Base-by-base conservation (phyloP, 92 coral and sea anemone genomes). In the Paramuricea clavata region DNA sequence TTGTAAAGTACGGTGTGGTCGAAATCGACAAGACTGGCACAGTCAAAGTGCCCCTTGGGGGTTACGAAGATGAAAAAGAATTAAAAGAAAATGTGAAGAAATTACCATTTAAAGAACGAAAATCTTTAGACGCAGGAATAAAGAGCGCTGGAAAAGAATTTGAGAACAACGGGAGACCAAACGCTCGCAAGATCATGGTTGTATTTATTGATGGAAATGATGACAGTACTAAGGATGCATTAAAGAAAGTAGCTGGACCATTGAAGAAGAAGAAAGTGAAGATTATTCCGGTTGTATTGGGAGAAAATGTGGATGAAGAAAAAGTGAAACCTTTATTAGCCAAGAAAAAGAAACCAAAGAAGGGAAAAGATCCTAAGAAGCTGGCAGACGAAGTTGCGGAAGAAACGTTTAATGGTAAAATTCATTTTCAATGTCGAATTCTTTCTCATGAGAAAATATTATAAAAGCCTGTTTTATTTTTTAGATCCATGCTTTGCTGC, bases 381-480 rank as follows among this genome's bases (percentile, higher is more conserved):
- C 59, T 94, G 31, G 94, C 91, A 56, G 92, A 94, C 23, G 74
- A 86, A 43, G 83, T 96, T 23, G 91, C 93, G 81, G 94, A 86
- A 47, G 93, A 87, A 27, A 86, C 92, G 15, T 70, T 94, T 23
- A 79, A 94, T 83, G 96, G 99, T 94, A 73, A 88, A 89, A 27
- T 57, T 36, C 5, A 42, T 42, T 47, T 26, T 12, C 68, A 21
- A 5, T 16, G 7, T 52, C 39, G 0, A 12, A 15, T 10, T 5
- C 13, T n/a, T 43, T 6, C n/a, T 41, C 31, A 28, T 44, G 12
- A 13, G 28, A 19, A 15, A 19, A 11, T 26, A 23, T 34, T 43
- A 49, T 12, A 74, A 49, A 26, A 26, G 42, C 19, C 12, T 22
- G 12, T n/a, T 39, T 19, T 34, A 33, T 69, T 19, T 69, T 12